Conservation (phyloP, 2,113 vertebrate species). For the Anolis carolinensis region DNA sequence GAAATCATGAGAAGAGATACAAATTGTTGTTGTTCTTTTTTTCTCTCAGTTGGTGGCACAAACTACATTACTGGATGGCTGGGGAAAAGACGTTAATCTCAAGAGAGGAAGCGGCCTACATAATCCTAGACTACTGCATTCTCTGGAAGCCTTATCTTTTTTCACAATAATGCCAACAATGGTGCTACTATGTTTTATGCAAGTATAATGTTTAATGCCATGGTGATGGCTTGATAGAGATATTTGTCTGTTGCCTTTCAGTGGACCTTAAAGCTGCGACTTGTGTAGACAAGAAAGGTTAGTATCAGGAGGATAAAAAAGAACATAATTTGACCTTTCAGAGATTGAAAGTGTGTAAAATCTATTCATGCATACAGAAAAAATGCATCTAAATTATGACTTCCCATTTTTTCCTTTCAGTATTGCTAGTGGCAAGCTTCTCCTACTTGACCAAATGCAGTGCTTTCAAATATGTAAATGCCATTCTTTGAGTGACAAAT, state of each 20-base stretch:
- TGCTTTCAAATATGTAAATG: not conserved
- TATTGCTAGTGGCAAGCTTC: constrained; percentile 9
- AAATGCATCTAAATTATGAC: constrained; percentile 12
- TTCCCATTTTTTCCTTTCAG: not conserved
- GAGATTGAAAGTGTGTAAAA: constrained; percentile 15
- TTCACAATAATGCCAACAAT: constrained; percentile 16
- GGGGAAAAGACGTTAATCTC: constrained; percentile 44
- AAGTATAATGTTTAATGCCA: constrained; percentile 28
- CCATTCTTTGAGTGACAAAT: constrained; percentile 11
- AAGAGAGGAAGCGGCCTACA: not conserved
- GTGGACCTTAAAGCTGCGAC: not conserved
- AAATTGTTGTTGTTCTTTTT: constrained; percentile 53
- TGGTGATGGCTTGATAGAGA: constrained; percentile 16
- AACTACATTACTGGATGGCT: constrained; percentile 44
- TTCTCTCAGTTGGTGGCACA: constrained; percentile 43
- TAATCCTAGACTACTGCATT: constrained; percentile 7
- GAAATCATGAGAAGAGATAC: constrained; percentile 41
- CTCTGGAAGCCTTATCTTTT: not conserved
- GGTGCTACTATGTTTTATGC: not conserved
- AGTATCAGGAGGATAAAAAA: constrained; percentile 23
- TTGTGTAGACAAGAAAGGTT: constrained; percentile 10
- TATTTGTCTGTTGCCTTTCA: constrained; percentile 30
- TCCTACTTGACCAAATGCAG: not conserved
- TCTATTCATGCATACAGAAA: not conserved
- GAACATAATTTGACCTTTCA: constrained; percentile 29